Evolutionary conservation across 2,888 invertebrate genomes (phyloP).

Genomic region (Cheilosia scutellata): DNA sequence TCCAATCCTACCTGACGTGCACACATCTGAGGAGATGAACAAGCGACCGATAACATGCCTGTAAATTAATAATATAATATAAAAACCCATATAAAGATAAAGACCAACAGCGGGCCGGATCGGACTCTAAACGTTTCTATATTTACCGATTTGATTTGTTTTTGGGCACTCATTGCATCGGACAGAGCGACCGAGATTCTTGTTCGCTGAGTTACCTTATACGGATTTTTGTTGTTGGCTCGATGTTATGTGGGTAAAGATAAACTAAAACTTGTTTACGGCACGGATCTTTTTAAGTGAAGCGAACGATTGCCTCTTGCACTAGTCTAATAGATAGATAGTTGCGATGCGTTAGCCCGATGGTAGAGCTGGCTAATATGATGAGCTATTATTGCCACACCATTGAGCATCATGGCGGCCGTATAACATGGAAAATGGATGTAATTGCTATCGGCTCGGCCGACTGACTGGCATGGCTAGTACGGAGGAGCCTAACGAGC

Average conservation of each 20-base stretch:
- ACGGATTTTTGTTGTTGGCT: constrained; percentile 63
- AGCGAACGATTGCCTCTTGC: constrained; percentile 46
- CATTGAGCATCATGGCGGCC: constrained; percentile 72
- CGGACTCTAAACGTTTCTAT: constrained; percentile 68
- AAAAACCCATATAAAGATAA: constrained; percentile 69
- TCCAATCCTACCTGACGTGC: constrained; percentile 25
- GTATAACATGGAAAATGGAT: constrained; percentile 67
- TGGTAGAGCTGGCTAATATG: constrained; percentile 56
- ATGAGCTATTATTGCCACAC: constrained; percentile 75
- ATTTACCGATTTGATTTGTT: constrained; percentile 67
- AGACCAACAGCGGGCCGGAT: constrained; percentile 25
- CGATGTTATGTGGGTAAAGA: constrained; percentile 56
- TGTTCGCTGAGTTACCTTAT: constrained; percentile 61
- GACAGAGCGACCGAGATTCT: constrained; percentile 37
- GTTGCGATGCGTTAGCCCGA: constrained; percentile 38
- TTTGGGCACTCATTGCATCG: constrained; percentile 50
- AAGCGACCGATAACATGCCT: constrained; percentile 66
- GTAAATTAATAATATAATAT: constrained; percentile 75
- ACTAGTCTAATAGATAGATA: constrained; percentile 49
- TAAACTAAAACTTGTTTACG: constrained; percentile 66
- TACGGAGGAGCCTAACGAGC: constrained; percentile 50
- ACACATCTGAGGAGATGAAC: constrained; percentile 52
- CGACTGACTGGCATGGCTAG: constrained; percentile 23
- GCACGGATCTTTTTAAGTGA: constrained; percentile 43
- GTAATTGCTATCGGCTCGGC: constrained; percentile 52